Percentiles rank a stretch among this genome's conserved stretches.
These are phyloP conservation scores for Timema podura DNA, from an alignment of 2,888 invertebrate species.

Conservation along the genomic window DNA sequence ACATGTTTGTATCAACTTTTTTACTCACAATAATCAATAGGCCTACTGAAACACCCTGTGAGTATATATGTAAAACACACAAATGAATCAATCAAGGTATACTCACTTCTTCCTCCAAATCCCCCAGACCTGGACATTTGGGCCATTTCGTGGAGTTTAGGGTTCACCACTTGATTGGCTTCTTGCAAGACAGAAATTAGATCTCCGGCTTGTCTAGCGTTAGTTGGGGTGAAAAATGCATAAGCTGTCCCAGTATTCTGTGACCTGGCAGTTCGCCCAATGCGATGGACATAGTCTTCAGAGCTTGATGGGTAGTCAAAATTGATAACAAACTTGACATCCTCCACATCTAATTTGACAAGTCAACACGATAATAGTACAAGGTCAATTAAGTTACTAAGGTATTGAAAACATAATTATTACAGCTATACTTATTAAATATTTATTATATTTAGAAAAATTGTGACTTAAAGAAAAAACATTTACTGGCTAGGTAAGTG, in stretches of 20 bases:
- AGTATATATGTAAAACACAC: too few species aligned
- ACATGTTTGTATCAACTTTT: too few species aligned
- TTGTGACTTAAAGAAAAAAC: too few species aligned
- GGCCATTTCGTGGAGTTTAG: constrained; percentile 54
- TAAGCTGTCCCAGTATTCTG: constrained; percentile 65
- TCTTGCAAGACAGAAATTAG: constrained; percentile 61
- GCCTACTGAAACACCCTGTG: too few species aligned
- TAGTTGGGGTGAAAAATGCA: constrained; percentile 66
- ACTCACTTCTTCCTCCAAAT: constrained; percentile 37
- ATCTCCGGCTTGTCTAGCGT: constrained; percentile 61
- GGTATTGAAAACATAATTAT: too few species aligned
- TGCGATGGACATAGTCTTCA: constrained; percentile 70
- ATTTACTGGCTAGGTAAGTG: too few species aligned
- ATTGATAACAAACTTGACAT: constrained; percentile 71
- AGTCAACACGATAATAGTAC: too few species aligned
- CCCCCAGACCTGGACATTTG: constrained; percentile 42
- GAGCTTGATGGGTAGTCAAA: constrained; percentile 67
- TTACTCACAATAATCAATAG: too few species aligned
- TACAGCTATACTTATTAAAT: too few species aligned
- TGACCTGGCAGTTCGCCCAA: constrained; percentile 64
- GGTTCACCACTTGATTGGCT: constrained; percentile 63
- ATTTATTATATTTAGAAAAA: too few species aligned
- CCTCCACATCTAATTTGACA: constrained; percentile 72
- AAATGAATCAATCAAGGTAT: too few species aligned
- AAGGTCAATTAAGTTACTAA: too few species aligned